phyloP scores from a whole-genome alignment of 2,888 invertebrate genomes.

The Julus scanicus region DNA sequence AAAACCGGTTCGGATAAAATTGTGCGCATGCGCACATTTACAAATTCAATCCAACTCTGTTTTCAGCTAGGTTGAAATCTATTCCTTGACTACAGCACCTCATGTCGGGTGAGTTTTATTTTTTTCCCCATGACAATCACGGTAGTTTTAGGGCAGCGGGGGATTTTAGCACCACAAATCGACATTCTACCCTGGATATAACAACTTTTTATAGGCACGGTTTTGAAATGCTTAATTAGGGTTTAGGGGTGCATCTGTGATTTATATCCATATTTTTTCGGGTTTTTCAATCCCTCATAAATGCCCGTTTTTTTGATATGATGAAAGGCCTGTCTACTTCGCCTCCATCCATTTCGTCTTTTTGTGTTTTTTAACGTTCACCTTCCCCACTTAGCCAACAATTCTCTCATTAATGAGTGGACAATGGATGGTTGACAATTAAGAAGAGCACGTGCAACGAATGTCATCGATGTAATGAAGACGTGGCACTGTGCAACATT shows the following conservation, averaged over 20 bases:
- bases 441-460: slow-evolving; percentile 13
- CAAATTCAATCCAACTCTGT: no score
- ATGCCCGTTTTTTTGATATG: background rate
- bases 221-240: slow-evolving; percentile 12
- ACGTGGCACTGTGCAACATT: background rate
- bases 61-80: no score
- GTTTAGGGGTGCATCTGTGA: slow-evolving; percentile 3
- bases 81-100: no score
- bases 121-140: background rate
- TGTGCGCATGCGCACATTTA: no score
- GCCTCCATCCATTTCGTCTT: background rate
- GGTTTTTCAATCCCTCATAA: background rate
- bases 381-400: background rate
- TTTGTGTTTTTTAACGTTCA: background rate
- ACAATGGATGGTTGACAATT: slow-evolving; percentile 13
- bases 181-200: background rate
- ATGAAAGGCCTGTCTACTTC: background rate
- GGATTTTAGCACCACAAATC: background rate
- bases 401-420: slow-evolving; percentile 36
- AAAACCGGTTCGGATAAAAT: no score
- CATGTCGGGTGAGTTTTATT: no score
- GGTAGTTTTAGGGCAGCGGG: background rate
- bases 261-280: slow-evolving; percentile 5
- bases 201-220: background rate
- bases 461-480: background rate